Percentiles rank a stretch among this genome's conserved stretches.
Conservation (phyloP, 1,140 invertebrate species). For the Habropoda laboriosa region DNA sequence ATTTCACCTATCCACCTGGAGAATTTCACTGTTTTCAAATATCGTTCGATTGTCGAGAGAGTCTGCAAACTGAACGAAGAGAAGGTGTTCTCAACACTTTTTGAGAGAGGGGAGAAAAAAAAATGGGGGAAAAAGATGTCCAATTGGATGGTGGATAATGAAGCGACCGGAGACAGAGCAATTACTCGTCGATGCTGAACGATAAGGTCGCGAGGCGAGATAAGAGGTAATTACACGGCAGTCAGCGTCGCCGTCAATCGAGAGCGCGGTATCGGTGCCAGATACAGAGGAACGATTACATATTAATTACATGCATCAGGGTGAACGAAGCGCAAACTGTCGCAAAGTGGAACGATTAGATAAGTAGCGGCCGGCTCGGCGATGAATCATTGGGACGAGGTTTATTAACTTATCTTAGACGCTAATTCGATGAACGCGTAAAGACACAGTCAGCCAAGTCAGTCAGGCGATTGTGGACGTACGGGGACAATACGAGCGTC, state of each 20-base stretch:
- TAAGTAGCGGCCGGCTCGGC: constrained; percentile 48
- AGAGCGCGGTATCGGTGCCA: not conserved
- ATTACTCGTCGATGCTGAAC: constrained; percentile 39
- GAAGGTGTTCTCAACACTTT: too few species aligned
- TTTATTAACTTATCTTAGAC: constrained; percentile 62
- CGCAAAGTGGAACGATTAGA: constrained; percentile 61
- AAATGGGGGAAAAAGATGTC: not conserved
- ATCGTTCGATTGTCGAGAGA: too few species aligned
- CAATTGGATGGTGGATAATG: constrained; percentile 13
- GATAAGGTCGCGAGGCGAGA: constrained; percentile 15
- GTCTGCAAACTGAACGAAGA: too few species aligned
- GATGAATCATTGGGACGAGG: constrained; percentile 54
- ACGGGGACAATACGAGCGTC: too few species aligned
- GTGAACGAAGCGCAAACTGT: constrained; percentile 47
- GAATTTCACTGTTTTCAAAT: too few species aligned
- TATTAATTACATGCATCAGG: constrained; percentile 50
- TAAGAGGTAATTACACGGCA: constrained; percentile 42
- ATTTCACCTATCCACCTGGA: not conserved
- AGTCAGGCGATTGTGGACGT: not conserved
- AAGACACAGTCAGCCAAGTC: constrained; percentile 11
- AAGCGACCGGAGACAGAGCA: constrained; percentile 6
- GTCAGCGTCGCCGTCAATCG: not conserved
- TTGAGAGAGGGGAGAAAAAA: too few species aligned
- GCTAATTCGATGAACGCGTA: constrained; percentile 48
- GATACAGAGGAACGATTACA: constrained; percentile 32